Evolutionary conservation across 2,113 vertebrate genomes (phyloP).

Genomic region (Tympanuchus pallidicinctus): DNA sequence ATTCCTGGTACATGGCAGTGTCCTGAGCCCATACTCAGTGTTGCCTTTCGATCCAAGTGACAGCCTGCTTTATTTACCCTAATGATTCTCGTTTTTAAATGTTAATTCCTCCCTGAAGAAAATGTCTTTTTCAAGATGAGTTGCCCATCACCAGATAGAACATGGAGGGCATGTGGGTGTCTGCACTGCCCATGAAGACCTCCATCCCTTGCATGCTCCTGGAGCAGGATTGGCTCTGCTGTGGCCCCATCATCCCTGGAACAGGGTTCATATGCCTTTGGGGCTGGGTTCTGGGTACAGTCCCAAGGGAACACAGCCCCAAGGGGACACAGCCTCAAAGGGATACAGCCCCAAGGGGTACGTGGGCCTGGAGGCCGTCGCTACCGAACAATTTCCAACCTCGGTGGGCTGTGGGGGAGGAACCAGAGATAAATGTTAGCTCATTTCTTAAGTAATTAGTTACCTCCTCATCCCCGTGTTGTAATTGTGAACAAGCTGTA

Average conservation of each 20-base stretch:
- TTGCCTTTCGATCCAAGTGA: constrained; percentile 40
- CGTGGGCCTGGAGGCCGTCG: rapidly evolving
- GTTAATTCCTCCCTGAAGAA: constrained; percentile 75
- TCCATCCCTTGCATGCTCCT: neutral
- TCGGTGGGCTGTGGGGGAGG: constrained; percentile 50
- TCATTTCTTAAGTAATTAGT: constrained; percentile 92
- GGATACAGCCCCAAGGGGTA: neutral
- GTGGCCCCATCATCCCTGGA: neutral
- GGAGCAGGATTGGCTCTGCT: neutral
- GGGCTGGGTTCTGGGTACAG: no score
- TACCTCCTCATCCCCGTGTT: constrained; percentile 87
- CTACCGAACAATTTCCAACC: constrained; percentile 60
- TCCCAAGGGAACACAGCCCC: no score
- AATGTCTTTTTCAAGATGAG: constrained; percentile 57
- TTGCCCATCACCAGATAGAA: neutral
- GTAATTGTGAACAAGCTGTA: constrained; percentile 92
- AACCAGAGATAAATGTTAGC: constrained; percentile 86
- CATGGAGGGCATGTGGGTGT: neutral
- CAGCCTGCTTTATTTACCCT: constrained; percentile 65
- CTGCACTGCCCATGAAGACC: neutral
- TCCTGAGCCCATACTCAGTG: constrained; percentile 14
- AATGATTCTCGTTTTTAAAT: constrained; percentile 63
- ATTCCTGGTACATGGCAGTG: neutral
- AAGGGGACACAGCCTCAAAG: neutral
- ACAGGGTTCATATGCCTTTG: neutral